Base-by-base conservation (phyloP, 2,888 invertebrate species). In the Rhimphoctona megacephalus region DNA sequence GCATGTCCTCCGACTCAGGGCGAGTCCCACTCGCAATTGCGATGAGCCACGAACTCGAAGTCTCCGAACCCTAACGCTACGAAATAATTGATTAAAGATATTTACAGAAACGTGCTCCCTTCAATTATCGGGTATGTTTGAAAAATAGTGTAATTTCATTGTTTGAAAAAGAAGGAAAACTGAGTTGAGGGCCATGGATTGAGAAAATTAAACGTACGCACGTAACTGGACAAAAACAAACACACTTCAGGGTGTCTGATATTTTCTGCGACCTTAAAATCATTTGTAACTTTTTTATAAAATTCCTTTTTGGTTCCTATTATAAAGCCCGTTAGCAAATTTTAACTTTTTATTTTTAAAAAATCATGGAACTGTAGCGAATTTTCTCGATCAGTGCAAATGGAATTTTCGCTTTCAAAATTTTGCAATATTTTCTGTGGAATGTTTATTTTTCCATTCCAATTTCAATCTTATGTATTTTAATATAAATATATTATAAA, bases 1-100 rank as follows among this genome's bases (percentile, higher is more conserved):
- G 94, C 94, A 94, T 94, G 91, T 93, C 92, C 91, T 92, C 90
- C 91, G 92, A 93, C 92, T 92, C 92, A 90, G 86, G 86, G 84
- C 83, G 81, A 89, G 85, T 88, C 88, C 87, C 84, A 84, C 61
- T 80, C 88, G 87, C 85, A 70, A 76, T 83, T 84, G 83, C 72
- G 86, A 90, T 82, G 85, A 87, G 86, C 73, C 76, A 86, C 86
- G 70, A 79, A 82, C 82, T 87, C 81, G 67, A 81, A 64, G 83
- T 77, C 86, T 84, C 78, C 81, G 78, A 86, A 86, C 73, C 78
- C 67, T 81, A 67, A 82, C 57, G 61, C 52, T 84, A 78, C 52
- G 81, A 78, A 79, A 70, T 80, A 57, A 33, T 61, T 61, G 80
- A 57, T 70, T 49, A 30, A 69, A 30, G 43, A 46, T 86, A 84